phyloP scores from a whole-genome alignment of 2,888 invertebrate genomes.

The Phengaris arion region DNA sequence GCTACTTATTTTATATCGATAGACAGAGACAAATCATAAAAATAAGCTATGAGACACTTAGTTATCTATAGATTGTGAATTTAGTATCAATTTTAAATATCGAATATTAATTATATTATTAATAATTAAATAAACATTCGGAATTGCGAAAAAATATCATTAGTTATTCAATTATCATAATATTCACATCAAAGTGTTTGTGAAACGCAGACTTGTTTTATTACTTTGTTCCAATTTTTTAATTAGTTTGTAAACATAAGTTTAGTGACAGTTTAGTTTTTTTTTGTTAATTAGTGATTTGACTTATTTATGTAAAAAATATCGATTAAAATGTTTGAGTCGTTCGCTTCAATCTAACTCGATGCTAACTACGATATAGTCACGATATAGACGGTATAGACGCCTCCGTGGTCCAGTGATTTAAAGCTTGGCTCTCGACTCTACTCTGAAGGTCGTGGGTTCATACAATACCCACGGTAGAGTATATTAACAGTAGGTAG shows the following conservation, averaged over 20 bases:
- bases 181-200: slow-evolving; percentile 1
- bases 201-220: slow-evolving; percentile 2
- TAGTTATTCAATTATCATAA: slow-evolving; percentile 9
- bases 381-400: too few relatives aligned
- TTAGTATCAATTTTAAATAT: too few relatives aligned
- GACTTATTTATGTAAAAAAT: background rate
- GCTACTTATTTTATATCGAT: too few relatives aligned
- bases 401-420: too few relatives aligned
- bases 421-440: too few relatives aligned
- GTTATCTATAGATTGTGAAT: too few relatives aligned
- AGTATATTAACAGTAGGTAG: too few relatives aligned
- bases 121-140: background rate
- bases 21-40: too few relatives aligned
- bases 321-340: background rate
- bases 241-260: background rate
- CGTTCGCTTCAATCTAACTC: too few relatives aligned
- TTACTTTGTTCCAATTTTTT: slow-evolving; percentile 23
- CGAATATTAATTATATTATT: background rate
- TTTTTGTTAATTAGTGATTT: background rate
- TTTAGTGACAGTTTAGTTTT: slow-evolving; percentile 1
- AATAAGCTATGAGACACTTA: too few relatives aligned
- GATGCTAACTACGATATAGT: background rate
- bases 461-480: too few relatives aligned
- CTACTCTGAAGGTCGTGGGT: too few relatives aligned
- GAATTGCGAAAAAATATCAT: slow-evolving; percentile 14